Percentiles rank a stretch among this genome's conserved stretches.
These are phyloP conservation scores for Apeira syringaria DNA, from an alignment of 2,888 invertebrate genomes.

Conservation along the genomic window DNA sequence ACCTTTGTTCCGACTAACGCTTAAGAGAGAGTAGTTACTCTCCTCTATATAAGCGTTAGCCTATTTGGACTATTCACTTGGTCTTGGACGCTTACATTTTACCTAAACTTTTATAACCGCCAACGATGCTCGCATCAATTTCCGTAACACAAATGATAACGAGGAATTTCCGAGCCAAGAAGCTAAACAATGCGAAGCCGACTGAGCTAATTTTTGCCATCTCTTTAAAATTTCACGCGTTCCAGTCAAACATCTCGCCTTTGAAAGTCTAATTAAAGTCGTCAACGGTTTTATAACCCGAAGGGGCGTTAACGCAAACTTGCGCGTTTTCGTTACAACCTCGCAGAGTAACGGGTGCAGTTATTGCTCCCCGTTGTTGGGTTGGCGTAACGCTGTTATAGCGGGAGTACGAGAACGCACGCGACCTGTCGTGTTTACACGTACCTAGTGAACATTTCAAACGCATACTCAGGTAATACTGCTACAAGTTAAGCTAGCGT, in stretches of 20 bases:
- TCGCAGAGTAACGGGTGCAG: conserved; percentile 48
- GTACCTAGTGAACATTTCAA: conserved; percentile 25
- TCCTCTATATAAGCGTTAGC: no score
- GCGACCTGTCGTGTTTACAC: conserved; percentile 50
- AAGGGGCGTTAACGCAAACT: conserved; percentile 46
- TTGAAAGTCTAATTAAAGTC: conserved; percentile 38
- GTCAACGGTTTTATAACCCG: conserved; percentile 38
- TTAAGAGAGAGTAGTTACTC: no score
- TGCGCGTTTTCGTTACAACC: conserved; percentile 42
- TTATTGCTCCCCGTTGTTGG: conserved; percentile 55
- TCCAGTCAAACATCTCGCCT: conserved; percentile 17
- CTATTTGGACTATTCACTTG: no score
- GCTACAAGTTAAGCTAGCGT: conserved; percentile 3
- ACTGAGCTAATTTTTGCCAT: conserved; percentile 26
- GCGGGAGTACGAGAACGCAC: conserved; percentile 47
- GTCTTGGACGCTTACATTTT: no score
- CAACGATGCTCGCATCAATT: conserved; percentile 1
- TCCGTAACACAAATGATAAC: conserved; percentile 7
- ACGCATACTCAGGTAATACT: conserved; percentile 13
- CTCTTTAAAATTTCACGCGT: conserved; percentile 34
- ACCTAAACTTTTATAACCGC: no score
- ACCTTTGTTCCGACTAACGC: no score
- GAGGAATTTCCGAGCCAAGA: conserved; percentile 7
- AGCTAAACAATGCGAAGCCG: conserved; percentile 23
- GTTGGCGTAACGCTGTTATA: conserved; percentile 57